Evolutionary conservation across 2,888 invertebrate species (phyloP), one percentile per base, ranked within the genome.

Genomic region (Polyploca ridens): DNA sequence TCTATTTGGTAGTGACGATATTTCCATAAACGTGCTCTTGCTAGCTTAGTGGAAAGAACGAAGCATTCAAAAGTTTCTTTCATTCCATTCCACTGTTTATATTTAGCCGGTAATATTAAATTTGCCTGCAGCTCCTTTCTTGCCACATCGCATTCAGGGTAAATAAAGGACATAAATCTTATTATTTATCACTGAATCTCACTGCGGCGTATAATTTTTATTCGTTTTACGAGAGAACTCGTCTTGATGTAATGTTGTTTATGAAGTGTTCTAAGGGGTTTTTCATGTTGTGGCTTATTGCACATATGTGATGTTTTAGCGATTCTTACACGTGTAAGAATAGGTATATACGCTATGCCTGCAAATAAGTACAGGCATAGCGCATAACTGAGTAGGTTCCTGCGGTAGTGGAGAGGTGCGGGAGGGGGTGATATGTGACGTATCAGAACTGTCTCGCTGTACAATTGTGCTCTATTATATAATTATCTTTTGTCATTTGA

Each of bases 121-220:
- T 54, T 54, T 54, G 54, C 54, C 10, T 14, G 19, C 19, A 10
- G 16, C 54, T 54, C 54, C 7, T 54, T 54, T 54, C 54, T 54
- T 54, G 19, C 54, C 19, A 19, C 54, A 54, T 54, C 54, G 10
- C 19, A 54, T 54, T 54, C 19, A 19, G 54, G 54, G 19, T 54
- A 54, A 54, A 54, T 54, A 54, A 54, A 19, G 54, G 16, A 10
- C 54, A 19, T 19, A 54, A 54, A 54, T 54, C 54, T 54, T 54
- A 54, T 54, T 19, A 54, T 54, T 54, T 54, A 54, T 14, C 49
- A 54, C 54, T 54, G 54, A 54, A 54, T 54, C 54, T 54, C 54
- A 54, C 54, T n/a, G 19, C 10, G 19, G 54, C 54, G 54, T 54
- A 54, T 54, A 54, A 54, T 54, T 54, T 54, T 54, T 54, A 54